A percentile compares a stretch with the other conserved stretches of the same genome.
Conservation (phyloP, 2,888 invertebrate genomes). For the Philereme vetulata region DNA sequence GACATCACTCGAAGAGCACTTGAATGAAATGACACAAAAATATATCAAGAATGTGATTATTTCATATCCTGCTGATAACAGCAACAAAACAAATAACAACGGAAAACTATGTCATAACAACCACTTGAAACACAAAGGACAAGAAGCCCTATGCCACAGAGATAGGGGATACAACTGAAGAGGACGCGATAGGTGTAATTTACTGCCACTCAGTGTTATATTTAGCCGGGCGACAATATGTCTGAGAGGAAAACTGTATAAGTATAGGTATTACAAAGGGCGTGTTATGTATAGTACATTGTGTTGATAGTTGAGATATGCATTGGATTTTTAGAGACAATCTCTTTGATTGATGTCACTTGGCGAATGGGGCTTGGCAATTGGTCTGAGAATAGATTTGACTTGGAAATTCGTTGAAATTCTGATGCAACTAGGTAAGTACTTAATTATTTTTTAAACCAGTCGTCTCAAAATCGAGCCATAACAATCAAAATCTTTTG, state of each 20-base stretch:
- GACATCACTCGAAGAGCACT: constrained; percentile 2
- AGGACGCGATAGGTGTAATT: constrained; percentile 34
- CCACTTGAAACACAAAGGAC: not conserved
- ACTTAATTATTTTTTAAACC: too few relatives aligned
- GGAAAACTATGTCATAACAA: constrained; percentile 26
- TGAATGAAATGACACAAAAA: constrained; percentile 4
- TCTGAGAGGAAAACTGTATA: constrained; percentile 39
- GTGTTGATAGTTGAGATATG: constrained; percentile 6
- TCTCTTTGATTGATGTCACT: constrained; percentile 31
- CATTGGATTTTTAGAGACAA: constrained; percentile 16
- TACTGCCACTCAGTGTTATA: constrained; percentile 42
- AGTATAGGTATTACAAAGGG: constrained; percentile 7
- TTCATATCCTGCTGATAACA: constrained; percentile 35
- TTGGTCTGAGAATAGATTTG: not conserved
- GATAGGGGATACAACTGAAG: constrained; percentile 18
- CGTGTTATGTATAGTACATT: constrained; percentile 10
- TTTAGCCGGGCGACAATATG: constrained; percentile 52
- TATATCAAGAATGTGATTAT: constrained; percentile 32
- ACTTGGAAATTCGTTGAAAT: not conserved
- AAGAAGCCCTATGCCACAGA: constrained; percentile 7
- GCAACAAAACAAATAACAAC: constrained; percentile 36
- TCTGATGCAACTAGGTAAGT: not conserved
- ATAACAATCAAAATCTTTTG: too few relatives aligned
- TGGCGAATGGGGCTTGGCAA: constrained; percentile 23
- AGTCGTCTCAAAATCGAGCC: too few relatives aligned